These are phyloP conservation scores for Ciconia boyciana DNA, from an alignment of 2,113 vertebrate species.

Conservation along the genomic window DNA sequence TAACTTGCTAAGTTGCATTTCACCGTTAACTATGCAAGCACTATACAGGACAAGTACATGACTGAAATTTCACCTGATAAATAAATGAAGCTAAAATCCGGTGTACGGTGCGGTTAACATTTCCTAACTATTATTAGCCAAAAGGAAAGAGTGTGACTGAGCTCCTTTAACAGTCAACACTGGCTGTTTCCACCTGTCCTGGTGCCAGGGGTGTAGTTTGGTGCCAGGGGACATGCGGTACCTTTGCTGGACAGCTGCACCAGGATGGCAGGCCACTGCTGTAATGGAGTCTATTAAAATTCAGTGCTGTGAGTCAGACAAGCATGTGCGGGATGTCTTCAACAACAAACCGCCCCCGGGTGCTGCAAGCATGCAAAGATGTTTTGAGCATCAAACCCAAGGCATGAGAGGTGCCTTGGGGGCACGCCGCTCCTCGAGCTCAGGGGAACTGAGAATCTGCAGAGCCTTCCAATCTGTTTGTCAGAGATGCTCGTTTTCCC, in stretches of 20 bases:
- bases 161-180: neutral
- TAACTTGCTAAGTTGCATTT: rapidly evolving
- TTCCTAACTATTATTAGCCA: neutral
- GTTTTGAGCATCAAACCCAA: rapidly evolving
- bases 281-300: neutral
- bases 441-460: rapidly evolving
- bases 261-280: neutral
- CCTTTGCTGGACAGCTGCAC: neutral
- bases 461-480: rapidly evolving
- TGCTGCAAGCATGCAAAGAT: neutral
- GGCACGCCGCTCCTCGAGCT: rapidly evolving
- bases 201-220: neutral
- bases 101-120: rapidly evolving
- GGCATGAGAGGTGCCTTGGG: rapidly evolving
- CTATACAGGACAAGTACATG: rapidly evolving
- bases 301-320: neutral
- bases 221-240: neutral
- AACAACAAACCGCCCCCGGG: neutral
- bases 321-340: neutral
- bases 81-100: neutral
- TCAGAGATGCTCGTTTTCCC: neutral
- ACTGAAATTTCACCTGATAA: neutral
- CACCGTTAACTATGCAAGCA: rapidly evolving
- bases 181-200: neutral
- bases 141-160: neutral